Conservation (phyloP, 92 coral and sea anemone species). For the Porites evermanni region DNA sequence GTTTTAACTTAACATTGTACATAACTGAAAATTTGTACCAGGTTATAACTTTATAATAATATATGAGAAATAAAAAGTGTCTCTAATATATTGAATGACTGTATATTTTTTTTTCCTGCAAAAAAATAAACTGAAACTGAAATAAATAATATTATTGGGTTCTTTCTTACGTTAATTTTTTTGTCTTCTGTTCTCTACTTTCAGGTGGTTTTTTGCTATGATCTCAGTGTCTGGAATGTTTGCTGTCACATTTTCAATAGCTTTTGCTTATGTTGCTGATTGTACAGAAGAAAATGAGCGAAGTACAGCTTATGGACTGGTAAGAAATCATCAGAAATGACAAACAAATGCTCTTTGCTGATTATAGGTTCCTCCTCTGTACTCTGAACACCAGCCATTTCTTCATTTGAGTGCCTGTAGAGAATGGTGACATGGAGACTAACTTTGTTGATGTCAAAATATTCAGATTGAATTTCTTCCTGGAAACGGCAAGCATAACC, state of each 20-base stretch:
- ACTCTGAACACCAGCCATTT: conserved; percentile 25
- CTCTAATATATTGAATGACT: too few species aligned
- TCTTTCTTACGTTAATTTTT: neutral
- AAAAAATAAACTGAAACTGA: too few species aligned
- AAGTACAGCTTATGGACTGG: conserved; percentile 99
- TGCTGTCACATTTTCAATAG: conserved; percentile 99
- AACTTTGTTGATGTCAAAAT: conserved; percentile 45
- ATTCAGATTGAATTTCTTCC: conserved; percentile 53
- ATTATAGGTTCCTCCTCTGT: conserved; percentile 13
- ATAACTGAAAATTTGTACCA: too few species aligned
- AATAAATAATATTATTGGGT: too few species aligned
- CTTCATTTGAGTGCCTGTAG: conserved; percentile 30
- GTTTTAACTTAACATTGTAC: too few species aligned
- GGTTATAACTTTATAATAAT: too few species aligned
- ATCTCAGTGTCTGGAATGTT: conserved; percentile 97
- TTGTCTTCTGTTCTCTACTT: neutral
- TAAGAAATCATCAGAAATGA: conserved; percentile 34
- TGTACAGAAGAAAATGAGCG: conserved; percentile 96
- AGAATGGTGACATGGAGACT: conserved; percentile 51
- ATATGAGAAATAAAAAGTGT: too few species aligned
- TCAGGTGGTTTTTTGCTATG: conserved; percentile 99
- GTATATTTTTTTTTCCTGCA: too few species aligned
- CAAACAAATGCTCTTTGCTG: conserved; percentile 11
- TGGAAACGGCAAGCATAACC: conserved; percentile 44
- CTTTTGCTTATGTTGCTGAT: conserved; percentile 99